These are phyloP conservation scores for Megalonaias nervosa DNA, from an alignment of 1,140 invertebrate genomes.

Conservation along the genomic window DNA sequence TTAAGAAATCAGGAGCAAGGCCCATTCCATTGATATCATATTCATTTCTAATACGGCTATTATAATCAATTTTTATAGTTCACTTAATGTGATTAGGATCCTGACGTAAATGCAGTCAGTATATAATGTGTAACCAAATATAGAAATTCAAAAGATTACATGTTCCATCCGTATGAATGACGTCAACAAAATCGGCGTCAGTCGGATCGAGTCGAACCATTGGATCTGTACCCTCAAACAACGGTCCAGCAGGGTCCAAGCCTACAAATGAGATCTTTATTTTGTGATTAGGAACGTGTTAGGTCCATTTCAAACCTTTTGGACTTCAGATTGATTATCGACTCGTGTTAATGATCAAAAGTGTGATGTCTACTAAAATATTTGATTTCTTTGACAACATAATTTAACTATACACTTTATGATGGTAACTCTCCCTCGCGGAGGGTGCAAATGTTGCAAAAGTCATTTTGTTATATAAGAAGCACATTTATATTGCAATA, in stretches of 20 bases:
- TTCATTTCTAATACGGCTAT: background rate
- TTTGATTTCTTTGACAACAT: too few relatives aligned
- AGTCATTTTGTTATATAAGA: too few relatives aligned
- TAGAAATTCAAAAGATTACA: background rate
- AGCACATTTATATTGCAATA: too few relatives aligned
- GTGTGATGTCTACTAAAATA: too few relatives aligned
- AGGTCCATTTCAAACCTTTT: too few relatives aligned
- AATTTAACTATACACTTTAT: too few relatives aligned
- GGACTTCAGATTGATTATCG: too few relatives aligned
- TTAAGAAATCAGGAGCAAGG: background rate
- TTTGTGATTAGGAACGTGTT: too few relatives aligned
- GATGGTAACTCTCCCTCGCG: too few relatives aligned
- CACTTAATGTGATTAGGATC: background rate
- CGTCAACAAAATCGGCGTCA: slow-evolving; percentile 93
- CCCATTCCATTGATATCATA: background rate
- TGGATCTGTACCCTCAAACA: slow-evolving; percentile 75
- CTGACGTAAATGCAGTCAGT: background rate
- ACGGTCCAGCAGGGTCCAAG: slow-evolving; percentile 80
- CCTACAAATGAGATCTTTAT: slow-evolving; percentile 67
- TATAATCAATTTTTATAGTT: background rate
- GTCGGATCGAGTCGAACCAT: slow-evolving; percentile 67
- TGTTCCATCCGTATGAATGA: slow-evolving; percentile 89
- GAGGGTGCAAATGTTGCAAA: too few relatives aligned
- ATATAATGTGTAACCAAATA: background rate
- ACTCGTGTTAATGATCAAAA: too few relatives aligned